Base-by-base conservation (phyloP, 2,888 invertebrate genomes). In the Cosmorhoe ocellata region DNA sequence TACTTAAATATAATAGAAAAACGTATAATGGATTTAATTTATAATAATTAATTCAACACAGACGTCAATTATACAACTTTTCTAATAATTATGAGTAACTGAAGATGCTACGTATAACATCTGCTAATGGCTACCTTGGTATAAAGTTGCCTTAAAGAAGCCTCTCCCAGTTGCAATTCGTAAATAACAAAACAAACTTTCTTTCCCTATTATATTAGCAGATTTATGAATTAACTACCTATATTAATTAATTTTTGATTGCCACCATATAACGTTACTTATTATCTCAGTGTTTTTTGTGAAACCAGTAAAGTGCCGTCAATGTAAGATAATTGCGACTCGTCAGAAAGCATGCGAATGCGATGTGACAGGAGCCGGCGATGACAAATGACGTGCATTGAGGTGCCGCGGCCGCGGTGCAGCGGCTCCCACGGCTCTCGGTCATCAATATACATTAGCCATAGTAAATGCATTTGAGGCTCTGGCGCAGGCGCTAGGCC, bases 281-380 rank as follows among this genome's bases (percentile, higher is more conserved):
- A 34, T 54, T 36, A 41, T 22, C 64, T 60, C 66, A 61, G 58
- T 67, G 59, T 76, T 79, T 78, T 78, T 71, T 76, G 73, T 64
- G 58, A 63, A 72, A 77, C 79, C 79, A 76, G 81, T 76, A 77
- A 81, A 79, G 79, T 79, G 70, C 73, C 63, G 75, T 78, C 78
- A 76, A 73, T 79, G 81, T 79, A 84, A 79, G 82, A 81, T 85
- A 84, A 86, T 86, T 84, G 85, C 79, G 69, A 75, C 71, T 78
- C 76, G 79, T 80, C 81, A 79, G 82, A 81, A 82, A 84, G 84
- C 74, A 79, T 79, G 79, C 76, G 79, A 74, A 76, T 66, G 69
- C 69, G 74, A 71, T 71, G 77, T 82, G 85, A 85, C 85, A 81
- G 80, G 79, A 78, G 71, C 79, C 68, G 71, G 79, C 77, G 81